Percentiles rank a stretch among this genome's conserved stretches.
Evolutionary conservation across 2,888 invertebrate genomes (phyloP).

Genomic region (Lasioglossum zephyrum): DNA sequence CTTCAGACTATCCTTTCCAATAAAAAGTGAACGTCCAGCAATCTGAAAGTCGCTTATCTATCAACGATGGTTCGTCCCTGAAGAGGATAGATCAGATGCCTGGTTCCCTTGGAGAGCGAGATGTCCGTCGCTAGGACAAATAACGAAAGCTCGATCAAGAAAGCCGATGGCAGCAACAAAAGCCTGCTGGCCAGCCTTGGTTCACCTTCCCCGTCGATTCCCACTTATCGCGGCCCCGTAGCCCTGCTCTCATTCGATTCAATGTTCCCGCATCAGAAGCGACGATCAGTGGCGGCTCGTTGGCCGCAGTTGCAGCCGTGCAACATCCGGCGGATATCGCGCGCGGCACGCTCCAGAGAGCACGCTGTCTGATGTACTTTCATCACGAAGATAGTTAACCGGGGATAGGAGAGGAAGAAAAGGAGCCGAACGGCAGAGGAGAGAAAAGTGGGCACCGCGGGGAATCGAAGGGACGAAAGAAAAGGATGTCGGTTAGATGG

Average conservation of each 20-base stretch:
- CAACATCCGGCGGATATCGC: slow-evolving; percentile 53
- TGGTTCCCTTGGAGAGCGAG: background rate
- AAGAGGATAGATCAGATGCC: too few species aligned
- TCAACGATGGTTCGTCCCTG: background rate
- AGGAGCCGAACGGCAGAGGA: background rate
- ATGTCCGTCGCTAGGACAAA: background rate
- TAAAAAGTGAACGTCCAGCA: background rate
- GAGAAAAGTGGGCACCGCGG: background rate
- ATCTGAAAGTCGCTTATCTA: background rate
- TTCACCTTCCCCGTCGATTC: slow-evolving; percentile 11
- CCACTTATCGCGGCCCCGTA: slow-evolving; percentile 36
- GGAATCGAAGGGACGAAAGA: slow-evolving; percentile 21
- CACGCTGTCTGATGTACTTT: slow-evolving; percentile 53
- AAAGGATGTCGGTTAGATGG: background rate
- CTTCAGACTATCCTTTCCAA: background rate
- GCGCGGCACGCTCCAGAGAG: slow-evolving; percentile 44
- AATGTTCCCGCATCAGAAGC: slow-evolving; percentile 32
- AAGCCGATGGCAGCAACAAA: background rate
- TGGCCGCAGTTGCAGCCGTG: slow-evolving; percentile 28
- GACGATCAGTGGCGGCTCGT: slow-evolving; percentile 27
- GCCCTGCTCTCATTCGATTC: slow-evolving; percentile 40
- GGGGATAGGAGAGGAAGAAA: slow-evolving; percentile 6
- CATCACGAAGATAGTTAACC: slow-evolving; percentile 56
- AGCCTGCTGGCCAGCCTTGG: background rate
- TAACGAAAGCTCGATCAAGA: background rate